These are phyloP conservation scores for Pontoporia blainvillei DNA, from an alignment of 2,113 vertebrate species.

Conservation along the genomic window DNA sequence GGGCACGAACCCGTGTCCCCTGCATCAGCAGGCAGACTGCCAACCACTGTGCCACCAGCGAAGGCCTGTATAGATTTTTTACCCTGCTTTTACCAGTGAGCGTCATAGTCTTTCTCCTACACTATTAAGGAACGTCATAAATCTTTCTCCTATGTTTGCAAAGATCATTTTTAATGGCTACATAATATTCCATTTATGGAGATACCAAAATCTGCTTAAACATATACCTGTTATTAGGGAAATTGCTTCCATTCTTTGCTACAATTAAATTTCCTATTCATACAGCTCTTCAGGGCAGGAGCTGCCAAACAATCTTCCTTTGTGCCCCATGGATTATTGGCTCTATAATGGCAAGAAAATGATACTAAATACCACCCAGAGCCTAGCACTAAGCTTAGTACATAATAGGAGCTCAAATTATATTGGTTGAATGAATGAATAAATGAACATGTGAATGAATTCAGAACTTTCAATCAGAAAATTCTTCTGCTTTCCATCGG, in stretches of 20 bases:
- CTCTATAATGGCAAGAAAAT: neutral
- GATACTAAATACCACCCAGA: neutral
- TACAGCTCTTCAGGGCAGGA: neutral
- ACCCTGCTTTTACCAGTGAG: neutral
- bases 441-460: neutral
- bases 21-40: no score
- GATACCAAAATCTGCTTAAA: neutral
- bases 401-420: neutral
- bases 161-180: slow-evolving; percentile 16
- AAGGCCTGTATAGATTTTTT: neutral
- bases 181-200: neutral
- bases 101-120: neutral
- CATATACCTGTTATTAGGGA: neutral
- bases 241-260: neutral
- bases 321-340: neutral
- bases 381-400: neutral
- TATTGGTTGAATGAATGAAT: neutral
- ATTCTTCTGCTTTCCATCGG: neutral
- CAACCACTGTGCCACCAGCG: no score
- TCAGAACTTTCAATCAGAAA: neutral
- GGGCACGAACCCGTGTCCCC: no score
- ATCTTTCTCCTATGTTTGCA: neutral
- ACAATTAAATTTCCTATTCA: neutral
- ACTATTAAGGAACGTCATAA: neutral
- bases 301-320: neutral